Evolutionary conservation across 1,140 invertebrate species (phyloP).

Genomic region (Papilio polytes): DNA sequence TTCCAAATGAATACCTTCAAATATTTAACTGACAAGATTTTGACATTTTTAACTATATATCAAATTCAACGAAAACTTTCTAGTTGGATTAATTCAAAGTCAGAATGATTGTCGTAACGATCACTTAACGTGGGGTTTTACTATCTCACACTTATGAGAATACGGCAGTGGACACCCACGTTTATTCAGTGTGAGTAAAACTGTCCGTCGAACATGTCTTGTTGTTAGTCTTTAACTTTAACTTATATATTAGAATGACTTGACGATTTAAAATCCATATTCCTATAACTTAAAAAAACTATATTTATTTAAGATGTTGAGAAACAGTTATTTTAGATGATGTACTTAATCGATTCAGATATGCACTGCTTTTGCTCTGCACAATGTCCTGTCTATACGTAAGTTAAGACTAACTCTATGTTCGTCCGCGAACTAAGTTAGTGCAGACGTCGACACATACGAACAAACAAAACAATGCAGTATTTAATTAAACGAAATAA

Average conservation of each 20-base stretch:
- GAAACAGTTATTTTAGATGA: conserved; percentile 41
- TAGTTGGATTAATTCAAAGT: background rate
- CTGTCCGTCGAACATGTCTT: background rate
- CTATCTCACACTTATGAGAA: background rate
- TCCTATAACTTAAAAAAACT: conserved; percentile 37
- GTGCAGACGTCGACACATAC: conserved; percentile 27
- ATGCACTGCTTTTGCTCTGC: conserved; percentile 59
- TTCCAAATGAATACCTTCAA: background rate
- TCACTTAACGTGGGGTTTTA: background rate
- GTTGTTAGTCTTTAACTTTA: background rate
- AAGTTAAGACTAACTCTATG: conserved; percentile 53
- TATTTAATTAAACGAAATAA: conserved; percentile 65
- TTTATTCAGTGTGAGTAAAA: background rate
- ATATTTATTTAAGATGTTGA: conserved; percentile 36
- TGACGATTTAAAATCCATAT: conserved; percentile 30
- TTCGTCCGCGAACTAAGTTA: conserved; percentile 67
- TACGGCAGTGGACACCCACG: background rate
- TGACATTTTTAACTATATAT: background rate
- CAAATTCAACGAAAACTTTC: conserved; percentile 1
- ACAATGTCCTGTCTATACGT: conserved; percentile 61
- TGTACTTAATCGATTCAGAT: conserved; percentile 61
- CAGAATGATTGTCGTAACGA: background rate
- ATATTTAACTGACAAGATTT: background rate
- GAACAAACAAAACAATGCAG: conserved; percentile 69
- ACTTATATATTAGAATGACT: background rate